Conservation (phyloP, 2,113 vertebrate genomes). For the Osmerus mordax region DNA sequence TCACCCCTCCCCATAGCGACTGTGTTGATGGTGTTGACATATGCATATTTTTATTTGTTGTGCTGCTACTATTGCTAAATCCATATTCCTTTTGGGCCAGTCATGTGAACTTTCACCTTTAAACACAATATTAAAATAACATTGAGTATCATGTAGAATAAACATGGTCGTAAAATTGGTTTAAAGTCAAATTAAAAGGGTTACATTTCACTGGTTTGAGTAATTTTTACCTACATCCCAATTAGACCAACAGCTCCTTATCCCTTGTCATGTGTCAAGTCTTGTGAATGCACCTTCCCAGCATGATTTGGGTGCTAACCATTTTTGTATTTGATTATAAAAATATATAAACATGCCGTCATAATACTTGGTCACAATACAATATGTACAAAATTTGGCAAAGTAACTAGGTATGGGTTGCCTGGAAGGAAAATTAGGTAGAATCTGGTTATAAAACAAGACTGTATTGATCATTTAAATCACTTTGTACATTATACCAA, state of each 20-base stretch:
- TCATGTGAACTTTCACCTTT: neutral
- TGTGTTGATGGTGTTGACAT: neutral
- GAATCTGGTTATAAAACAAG: too few species aligned
- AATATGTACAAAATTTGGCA: too few species aligned
- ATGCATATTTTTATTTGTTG: neutral
- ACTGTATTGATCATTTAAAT: neutral
- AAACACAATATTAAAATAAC: neutral
- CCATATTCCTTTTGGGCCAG: neutral
- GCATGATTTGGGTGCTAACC: conserved; percentile 13
- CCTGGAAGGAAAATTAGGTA: too few species aligned
- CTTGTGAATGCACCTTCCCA: conserved; percentile 5
- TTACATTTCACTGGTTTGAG: neutral
- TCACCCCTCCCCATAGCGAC: neutral
- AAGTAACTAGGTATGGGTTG: too few species aligned
- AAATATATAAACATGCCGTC: neutral
- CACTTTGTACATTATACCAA: neutral
- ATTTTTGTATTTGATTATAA: neutral
- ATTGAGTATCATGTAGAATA: too few species aligned
- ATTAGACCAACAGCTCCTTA: neutral
- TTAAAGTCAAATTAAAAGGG: neutral
- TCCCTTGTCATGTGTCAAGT: neutral
- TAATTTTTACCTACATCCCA: neutral
- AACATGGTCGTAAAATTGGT: too few species aligned
- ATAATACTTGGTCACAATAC: neutral
- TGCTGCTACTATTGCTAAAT: neutral